Evolutionary conservation across 2,888 invertebrate species (phyloP).

Genomic region (Bhutanitis thaidina): DNA sequence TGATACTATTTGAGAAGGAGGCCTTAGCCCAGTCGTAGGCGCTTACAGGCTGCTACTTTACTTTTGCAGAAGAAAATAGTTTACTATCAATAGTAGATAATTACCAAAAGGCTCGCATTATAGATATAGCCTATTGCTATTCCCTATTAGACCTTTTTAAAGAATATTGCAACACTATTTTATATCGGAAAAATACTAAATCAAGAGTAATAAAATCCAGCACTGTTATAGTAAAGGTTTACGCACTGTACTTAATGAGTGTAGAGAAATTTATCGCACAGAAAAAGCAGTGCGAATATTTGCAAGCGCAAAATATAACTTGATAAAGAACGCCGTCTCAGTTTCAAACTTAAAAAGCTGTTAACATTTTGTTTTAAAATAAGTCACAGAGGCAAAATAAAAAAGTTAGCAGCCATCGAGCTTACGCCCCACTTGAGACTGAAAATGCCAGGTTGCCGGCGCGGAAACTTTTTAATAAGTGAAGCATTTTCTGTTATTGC

Average conservation of each 20-base stretch:
- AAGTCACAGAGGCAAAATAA: conserved; percentile 45
- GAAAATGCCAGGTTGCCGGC: conserved; percentile 31
- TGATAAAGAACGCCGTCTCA: conserved; percentile 30
- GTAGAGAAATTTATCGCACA: conserved; percentile 24
- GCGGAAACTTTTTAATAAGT: conserved; percentile 46
- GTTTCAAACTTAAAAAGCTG: conserved; percentile 42
- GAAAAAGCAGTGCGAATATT: conserved; percentile 28
- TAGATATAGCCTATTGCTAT: no score
- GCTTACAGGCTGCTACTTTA: no score
- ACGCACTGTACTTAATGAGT: conserved; percentile 9
- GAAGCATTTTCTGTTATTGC: conserved; percentile 39
- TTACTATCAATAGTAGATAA: no score
- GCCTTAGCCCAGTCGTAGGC: no score
- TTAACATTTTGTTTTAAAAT: conserved; percentile 45
- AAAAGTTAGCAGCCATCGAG: conserved; percentile 39
- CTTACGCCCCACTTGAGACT: conserved; percentile 48
- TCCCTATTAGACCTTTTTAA: no score
- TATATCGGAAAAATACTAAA: no score
- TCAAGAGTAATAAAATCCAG: not conserved
- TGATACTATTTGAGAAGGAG: no score
- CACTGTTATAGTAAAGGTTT: conserved; percentile 8
- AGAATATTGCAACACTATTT: no score
- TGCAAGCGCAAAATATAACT: conserved; percentile 26
- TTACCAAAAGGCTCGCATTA: no score
- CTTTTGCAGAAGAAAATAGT: no score